phyloP scores from a whole-genome alignment of 2,113 vertebrate species.

The Nematolebias whitei region DNA sequence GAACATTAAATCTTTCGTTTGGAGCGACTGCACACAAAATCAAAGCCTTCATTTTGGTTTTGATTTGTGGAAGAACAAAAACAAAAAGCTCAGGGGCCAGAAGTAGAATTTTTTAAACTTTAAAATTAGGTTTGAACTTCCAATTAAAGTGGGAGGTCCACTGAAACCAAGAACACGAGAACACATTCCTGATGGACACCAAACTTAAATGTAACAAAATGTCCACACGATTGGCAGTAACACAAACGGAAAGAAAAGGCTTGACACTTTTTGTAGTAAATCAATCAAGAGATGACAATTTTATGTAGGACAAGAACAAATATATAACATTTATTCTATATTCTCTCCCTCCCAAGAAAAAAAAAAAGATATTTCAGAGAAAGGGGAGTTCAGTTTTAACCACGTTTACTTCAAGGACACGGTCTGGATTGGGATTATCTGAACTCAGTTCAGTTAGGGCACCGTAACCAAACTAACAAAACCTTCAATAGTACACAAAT shows the following conservation, averaged over 20 bases:
- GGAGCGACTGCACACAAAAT: not conserved
- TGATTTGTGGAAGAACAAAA: slow-evolving; percentile 8
- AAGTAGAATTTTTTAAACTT: not conserved
- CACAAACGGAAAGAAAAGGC: slow-evolving; percentile 15
- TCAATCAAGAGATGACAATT: slow-evolving; percentile 45
- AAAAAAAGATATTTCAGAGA: slow-evolving; percentile 8
- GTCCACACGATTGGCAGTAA: slow-evolving; percentile 16
- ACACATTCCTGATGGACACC: slow-evolving; percentile 34
- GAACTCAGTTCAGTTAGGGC: no score
- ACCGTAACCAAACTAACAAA: no score
- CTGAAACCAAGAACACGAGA: slow-evolving; percentile 6
- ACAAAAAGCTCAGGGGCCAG: slow-evolving; percentile 3
- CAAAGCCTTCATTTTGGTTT: slow-evolving; percentile 32
- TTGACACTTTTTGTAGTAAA: slow-evolving; percentile 41
- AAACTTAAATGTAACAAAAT: slow-evolving; percentile 32
- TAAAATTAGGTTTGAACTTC: slow-evolving; percentile 14
- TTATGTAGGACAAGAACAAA: slow-evolving; percentile 42
- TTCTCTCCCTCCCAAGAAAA: slow-evolving; percentile 20
- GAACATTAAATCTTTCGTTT: slow-evolving; percentile 11
- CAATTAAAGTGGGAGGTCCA: no score
- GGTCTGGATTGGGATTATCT: slow-evolving; percentile 27
- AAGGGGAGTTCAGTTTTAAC: slow-evolving; percentile 25
- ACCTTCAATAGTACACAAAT: slow-evolving; percentile 20
- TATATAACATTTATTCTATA: slow-evolving; percentile 47
- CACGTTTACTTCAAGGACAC: slow-evolving; percentile 28